phyloP scores from a whole-genome alignment of 2,888 invertebrate genomes.

The Blastobasis lacticolella region DNA sequence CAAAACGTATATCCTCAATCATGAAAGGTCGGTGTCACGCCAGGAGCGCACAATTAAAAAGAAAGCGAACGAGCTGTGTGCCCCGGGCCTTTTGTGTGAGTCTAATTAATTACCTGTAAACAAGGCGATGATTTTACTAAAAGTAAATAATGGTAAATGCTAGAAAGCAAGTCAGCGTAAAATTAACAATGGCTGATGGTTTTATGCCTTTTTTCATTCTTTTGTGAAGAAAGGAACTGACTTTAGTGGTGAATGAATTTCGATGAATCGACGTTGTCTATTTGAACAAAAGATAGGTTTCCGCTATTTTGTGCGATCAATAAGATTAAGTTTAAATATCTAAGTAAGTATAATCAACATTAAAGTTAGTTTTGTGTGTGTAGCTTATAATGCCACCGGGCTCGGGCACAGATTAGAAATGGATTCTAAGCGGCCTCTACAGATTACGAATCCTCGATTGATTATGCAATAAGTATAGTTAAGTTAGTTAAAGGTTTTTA shows the following conservation, averaged over 20 bases:
- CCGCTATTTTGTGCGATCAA: constrained; percentile 5
- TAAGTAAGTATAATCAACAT: too few relatives aligned
- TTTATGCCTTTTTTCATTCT: constrained; percentile 40
- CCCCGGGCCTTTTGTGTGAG: constrained; percentile 44
- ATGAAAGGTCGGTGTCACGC: constrained; percentile 49
- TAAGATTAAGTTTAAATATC: constrained; percentile 4
- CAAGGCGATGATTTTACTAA: constrained; percentile 70
- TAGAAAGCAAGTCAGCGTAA: constrained; percentile 53
- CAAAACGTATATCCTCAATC: constrained; percentile 50
- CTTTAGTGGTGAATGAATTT: constrained; percentile 32
- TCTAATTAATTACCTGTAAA: constrained; percentile 71
- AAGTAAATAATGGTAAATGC: constrained; percentile 65
- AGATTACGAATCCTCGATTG: too few relatives aligned
- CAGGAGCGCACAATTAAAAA: constrained; percentile 51
- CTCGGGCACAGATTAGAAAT: too few relatives aligned
- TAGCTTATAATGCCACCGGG: too few relatives aligned
- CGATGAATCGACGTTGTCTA: constrained; percentile 26
- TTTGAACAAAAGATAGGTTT: constrained; percentile 27
- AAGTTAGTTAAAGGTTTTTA: too few relatives aligned
- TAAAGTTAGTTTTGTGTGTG: too few relatives aligned
- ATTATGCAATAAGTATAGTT: too few relatives aligned
- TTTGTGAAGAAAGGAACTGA: background rate
- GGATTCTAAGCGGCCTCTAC: too few relatives aligned
- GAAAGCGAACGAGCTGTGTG: constrained; percentile 33
- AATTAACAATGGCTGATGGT: constrained; percentile 57